Base-by-base conservation (phyloP, 2,113 vertebrate species). In the Rhabdomys dilectus region DNA sequence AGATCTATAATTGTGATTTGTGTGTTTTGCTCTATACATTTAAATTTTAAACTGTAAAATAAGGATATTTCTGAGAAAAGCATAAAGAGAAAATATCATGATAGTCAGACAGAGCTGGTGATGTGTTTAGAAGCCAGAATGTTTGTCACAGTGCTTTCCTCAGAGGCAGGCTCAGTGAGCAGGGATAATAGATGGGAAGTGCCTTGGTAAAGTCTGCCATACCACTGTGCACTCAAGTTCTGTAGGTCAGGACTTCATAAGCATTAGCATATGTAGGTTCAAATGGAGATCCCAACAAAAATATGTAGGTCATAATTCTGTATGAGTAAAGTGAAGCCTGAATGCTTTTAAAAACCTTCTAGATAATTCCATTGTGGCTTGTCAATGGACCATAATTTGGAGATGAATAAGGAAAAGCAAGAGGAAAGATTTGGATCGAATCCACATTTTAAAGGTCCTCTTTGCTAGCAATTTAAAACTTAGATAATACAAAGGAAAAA, bases 91-190 rank as follows among this genome's bases (percentile, higher is more conserved):
- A 88, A 80, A 68, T 78, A 31, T 12, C 2, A 8, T 78, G 89
- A 1, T 56, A 8, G 17, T 91, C 51, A 31, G 12, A 72, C 42
- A 76, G n/a, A 89, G 26, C 31, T 64, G 34, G 39, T 42, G 75
- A 45, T 70, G 21, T 88, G 42, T 75, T 90, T 85, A 92, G 68
- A 94, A 95, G 78, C 48, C 24, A 91, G 62, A 95, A 78, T 88
- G 62, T 9, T 31, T 42, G 66, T 88, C 62, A 73, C 3, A 39
- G 13, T 31, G 39, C 21, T 89, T 80, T n/a, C 10, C 17, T 89
- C 60, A 26, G 53, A 75, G 53, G 7, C 16, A 73, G 39, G 42
- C 31, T 36, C 68, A 29, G n/a, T 90, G 68, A 91, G 77, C 64
- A 70, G 21, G 91, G 31, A 88, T 70, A 64, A 92, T 45, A 24